These are phyloP conservation scores for Dastarcus helophoroides DNA, from an alignment of 2,888 invertebrate species.

Conservation along the genomic window DNA sequence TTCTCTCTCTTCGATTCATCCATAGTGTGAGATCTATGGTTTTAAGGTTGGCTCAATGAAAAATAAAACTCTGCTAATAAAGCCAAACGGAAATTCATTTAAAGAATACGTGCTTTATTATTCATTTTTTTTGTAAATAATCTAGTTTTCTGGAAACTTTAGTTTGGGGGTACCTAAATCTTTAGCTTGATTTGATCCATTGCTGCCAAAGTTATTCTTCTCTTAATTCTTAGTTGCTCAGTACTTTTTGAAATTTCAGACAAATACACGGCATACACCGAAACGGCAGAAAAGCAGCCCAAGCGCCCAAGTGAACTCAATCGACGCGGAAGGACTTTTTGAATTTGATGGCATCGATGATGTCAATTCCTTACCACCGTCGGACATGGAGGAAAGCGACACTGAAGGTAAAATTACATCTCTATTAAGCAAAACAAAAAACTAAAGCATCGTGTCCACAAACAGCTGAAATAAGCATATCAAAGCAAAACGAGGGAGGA, in stretches of 20 bases:
- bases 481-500: not conserved
- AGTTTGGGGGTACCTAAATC: too few relatives aligned
- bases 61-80: too few relatives aligned
- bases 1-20: too few relatives aligned
- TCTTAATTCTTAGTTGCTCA: too few relatives aligned
- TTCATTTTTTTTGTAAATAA: too few relatives aligned
- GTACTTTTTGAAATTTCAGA: slow-evolving; percentile 1
- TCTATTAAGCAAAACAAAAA: not conserved
- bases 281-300: slow-evolving; percentile 24
- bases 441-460: not conserved
- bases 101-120: too few relatives aligned
- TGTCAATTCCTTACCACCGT: slow-evolving; percentile 32
- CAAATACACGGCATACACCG: slow-evolving; percentile 16
- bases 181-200: too few relatives aligned
- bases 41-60: too few relatives aligned
- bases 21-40: too few relatives aligned
- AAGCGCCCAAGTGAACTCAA: slow-evolving; percentile 16
- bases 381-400: slow-evolving; percentile 59
- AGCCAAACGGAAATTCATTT: too few relatives aligned
- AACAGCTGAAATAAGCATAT: not conserved
- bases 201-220: too few relatives aligned
- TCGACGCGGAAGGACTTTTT: slow-evolving; percentile 62
- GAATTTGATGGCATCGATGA: slow-evolving; percentile 64
- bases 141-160: too few relatives aligned
- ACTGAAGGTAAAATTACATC: slow-evolving; percentile 40